Percentiles rank a stretch among this genome's conserved stretches.
phyloP scores from a whole-genome alignment of 2,797 vertebrate genomes.

The Aeoliscus strigatus region DNA sequence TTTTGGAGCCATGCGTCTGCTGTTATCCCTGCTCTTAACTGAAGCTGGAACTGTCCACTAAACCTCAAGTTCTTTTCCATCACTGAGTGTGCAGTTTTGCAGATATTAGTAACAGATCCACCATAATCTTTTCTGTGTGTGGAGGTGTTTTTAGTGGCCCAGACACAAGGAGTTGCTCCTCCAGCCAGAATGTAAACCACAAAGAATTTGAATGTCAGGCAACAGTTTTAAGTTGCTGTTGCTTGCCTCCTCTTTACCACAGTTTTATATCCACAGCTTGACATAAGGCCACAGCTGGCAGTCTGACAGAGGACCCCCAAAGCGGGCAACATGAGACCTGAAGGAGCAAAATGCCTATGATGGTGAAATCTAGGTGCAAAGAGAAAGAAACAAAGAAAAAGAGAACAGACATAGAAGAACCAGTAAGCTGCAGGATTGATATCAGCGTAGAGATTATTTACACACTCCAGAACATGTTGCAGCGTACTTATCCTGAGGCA shows the following conservation, averaged over 20 bases:
- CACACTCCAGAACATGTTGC: slow-evolving; percentile 24
- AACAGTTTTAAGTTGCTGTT: slow-evolving; percentile 51
- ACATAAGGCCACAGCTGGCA: slow-evolving; percentile 46
- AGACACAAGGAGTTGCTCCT: slow-evolving; percentile 20
- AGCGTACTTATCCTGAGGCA: slow-evolving; percentile 27
- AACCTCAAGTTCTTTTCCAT: slow-evolving; percentile 9
- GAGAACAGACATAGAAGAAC: too few species aligned
- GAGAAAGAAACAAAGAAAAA: too few species aligned
- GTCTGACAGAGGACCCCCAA: slow-evolving; percentile 21
- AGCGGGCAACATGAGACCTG: too few species aligned
- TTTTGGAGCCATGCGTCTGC: slow-evolving; percentile 18
- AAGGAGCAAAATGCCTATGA: too few species aligned
- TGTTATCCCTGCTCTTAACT: slow-evolving; percentile 22
- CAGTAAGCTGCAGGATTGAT: too few species aligned
- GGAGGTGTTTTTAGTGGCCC: slow-evolving; percentile 26
- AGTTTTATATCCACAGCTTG: slow-evolving; percentile 56
- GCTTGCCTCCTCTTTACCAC: slow-evolving; percentile 34
- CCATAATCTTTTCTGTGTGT: slow-evolving; percentile 20
- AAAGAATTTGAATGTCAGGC: slow-evolving; percentile 42
- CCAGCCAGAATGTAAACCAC: slow-evolving; percentile 47
- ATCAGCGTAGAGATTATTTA: too few species aligned
- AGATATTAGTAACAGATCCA: slow-evolving; percentile 10
- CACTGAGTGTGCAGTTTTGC: slow-evolving; percentile 17
- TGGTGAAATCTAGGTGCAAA: slow-evolving; percentile 1
- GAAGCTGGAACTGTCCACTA: slow-evolving; percentile 19